Evolutionary conservation across 2,888 invertebrate species (phyloP).

Genomic region (Altica lythri): DNA sequence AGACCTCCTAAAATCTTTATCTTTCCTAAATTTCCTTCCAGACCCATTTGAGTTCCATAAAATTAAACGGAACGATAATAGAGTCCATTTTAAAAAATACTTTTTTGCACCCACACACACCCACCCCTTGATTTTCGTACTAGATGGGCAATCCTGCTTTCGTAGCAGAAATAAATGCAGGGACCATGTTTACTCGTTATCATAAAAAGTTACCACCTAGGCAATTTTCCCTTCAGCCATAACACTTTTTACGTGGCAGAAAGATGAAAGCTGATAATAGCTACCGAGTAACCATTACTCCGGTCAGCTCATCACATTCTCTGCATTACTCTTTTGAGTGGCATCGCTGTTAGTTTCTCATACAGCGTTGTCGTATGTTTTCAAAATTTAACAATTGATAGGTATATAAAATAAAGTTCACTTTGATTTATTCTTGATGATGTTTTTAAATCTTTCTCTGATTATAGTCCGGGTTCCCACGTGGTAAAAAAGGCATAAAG

Average conservation of each 20-base stretch:
- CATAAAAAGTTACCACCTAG: constrained; percentile 53
- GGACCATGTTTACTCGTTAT: constrained; percentile 48
- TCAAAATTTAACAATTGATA: not conserved
- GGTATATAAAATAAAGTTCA: too few relatives aligned
- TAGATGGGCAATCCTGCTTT: constrained; percentile 24
- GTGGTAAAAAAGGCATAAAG: too few relatives aligned
- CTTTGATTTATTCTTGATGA: too few relatives aligned
- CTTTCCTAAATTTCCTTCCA: not conserved
- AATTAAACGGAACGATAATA: constrained; percentile 22
- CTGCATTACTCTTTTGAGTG: constrained; percentile 34
- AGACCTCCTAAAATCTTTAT: too few relatives aligned
- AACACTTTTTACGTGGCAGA: constrained; percentile 49
- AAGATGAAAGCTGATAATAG: constrained; percentile 51
- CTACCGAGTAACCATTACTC: constrained; percentile 49
- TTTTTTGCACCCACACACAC: constrained; percentile 19
- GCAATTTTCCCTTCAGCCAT: constrained; percentile 49
- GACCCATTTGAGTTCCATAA: constrained; percentile 21
- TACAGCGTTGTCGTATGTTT: constrained; percentile 10
- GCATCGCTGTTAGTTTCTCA: constrained; percentile 23
- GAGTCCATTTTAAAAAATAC: constrained; percentile 22
- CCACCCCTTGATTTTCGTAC: constrained; percentile 2
- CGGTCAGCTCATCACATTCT: constrained; percentile 46
- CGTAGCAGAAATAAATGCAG: constrained; percentile 33
- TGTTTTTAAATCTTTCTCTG: too few relatives aligned
- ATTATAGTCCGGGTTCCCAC: too few relatives aligned